Evolutionary conservation across 2,888 invertebrate species (phyloP).

Genomic region (Oscheius onirici): DNA sequence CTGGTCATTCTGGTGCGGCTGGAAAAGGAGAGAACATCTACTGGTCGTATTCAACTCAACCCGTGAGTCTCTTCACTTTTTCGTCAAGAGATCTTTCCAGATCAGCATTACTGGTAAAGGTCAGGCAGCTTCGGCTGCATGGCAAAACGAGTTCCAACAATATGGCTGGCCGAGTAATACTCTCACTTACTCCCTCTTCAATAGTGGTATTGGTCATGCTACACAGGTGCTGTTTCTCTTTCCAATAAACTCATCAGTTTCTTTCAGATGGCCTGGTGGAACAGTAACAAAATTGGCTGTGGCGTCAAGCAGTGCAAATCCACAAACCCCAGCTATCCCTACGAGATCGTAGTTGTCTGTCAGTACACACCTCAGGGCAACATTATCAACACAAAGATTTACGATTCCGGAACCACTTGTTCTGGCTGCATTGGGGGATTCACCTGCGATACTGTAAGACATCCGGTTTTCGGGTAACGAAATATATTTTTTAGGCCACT

Average conservation of each 20-base stretch:
- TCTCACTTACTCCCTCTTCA: not conserved
- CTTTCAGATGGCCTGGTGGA: constrained; percentile 13
- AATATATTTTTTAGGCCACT: too few relatives aligned
- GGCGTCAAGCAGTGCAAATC: constrained; percentile 8
- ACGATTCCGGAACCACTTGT: constrained; percentile 33
- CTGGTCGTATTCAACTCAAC: not conserved
- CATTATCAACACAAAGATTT: not conserved
- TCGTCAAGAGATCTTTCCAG: too few relatives aligned
- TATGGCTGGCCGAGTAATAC: constrained; percentile 21
- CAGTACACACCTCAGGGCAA: constrained; percentile 26
- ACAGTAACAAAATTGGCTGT: constrained; percentile 1
- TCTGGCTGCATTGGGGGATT: constrained; percentile 34
- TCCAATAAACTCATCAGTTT: not conserved
- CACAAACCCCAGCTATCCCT: not conserved
- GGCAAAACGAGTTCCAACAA: constrained; percentile 21
- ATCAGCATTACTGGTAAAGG: not conserved
- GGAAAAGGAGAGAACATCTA: not conserved
- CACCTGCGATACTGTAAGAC: constrained; percentile 25
- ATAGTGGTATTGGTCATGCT: constrained; percentile 21
- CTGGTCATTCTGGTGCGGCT: not conserved
- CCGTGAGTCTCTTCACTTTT: not conserved
- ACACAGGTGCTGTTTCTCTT: constrained; percentile 2
- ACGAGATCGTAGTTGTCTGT: constrained; percentile 19
- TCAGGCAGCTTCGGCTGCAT: constrained; percentile 1
- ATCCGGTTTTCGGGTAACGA: too few relatives aligned